Evolutionary conservation across 2,797 vertebrate species (phyloP).

Genomic region (Gallinago solitaria): DNA sequence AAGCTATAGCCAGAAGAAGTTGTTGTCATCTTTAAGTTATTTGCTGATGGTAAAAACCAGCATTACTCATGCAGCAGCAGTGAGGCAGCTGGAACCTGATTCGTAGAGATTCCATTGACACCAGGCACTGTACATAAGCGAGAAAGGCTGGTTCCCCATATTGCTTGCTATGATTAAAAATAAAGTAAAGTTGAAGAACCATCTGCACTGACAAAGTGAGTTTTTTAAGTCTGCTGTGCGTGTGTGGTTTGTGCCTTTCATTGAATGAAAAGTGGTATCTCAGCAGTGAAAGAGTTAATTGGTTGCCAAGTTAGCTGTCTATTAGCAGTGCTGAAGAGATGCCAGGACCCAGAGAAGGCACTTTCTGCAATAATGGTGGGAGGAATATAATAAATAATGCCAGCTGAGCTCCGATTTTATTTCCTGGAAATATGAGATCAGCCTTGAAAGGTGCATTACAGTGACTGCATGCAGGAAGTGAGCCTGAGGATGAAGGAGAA

Average conservation of each 20-base stretch:
- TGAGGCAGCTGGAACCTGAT: fast-evolving
- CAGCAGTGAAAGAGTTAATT: not conserved
- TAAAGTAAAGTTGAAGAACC: not conserved
- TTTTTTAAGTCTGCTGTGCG: not conserved
- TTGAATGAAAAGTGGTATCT: not conserved
- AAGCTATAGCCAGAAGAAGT: not conserved
- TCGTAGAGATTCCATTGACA: not conserved
- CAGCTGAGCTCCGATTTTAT: not conserved
- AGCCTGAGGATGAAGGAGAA: not conserved
- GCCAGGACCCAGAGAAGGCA: not conserved
- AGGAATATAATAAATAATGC: not conserved
- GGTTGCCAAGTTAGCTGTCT: not conserved
- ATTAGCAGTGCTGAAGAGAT: not conserved
- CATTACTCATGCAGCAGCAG: not conserved
- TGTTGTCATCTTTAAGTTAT: not conserved
- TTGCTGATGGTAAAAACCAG: not conserved
- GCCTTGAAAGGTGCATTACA: not conserved
- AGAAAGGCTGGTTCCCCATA: not conserved
- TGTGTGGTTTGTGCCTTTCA: not conserved
- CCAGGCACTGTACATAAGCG: fast-evolving
- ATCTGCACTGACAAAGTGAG: not conserved
- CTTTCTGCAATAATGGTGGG: not conserved
- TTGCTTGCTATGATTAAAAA: not conserved
- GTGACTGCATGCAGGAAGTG: not conserved
- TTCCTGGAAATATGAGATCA: constrained; percentile 6